Base-by-base conservation (phyloP, 2,888 invertebrate genomes). In the Diarsia brunnea region DNA sequence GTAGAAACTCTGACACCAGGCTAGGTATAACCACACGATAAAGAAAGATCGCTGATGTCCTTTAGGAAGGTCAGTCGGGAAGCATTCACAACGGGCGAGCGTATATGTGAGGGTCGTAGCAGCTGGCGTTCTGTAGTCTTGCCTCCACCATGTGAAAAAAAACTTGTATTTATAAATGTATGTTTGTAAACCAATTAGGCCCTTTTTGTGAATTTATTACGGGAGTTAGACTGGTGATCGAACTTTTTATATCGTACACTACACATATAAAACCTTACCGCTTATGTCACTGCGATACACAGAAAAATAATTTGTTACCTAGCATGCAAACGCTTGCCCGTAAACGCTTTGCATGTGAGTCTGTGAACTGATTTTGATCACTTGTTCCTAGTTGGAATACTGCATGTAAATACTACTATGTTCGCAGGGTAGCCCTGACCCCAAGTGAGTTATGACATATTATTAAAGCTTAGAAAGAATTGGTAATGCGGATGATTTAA, bases 391-490 rank as follows among this genome's bases (percentile, higher is more conserved):
- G n/a, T 63, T 43, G n/a, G 10, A 43, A 4, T 24, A 63, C 63
- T 63, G n/a, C 16, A 43, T 43, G 8, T 16, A 12, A n/a, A 63
- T 63, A 4, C 14, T n/a, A n/a, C 63, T 63, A 16, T 43, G 43
- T 16, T 8, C 43, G 73, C 31, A 66, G 19, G 68, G 60, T 67
- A 77, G 31, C 85, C 82, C 74, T 85, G 74, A 85, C 84, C 85
- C 45, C 27, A 12, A 73, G 72, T 81, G 82, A 85, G 49, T 81
- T 85, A 84, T 72, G 72, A 65, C 72, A 67, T 72, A 69, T 69
- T 83, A 85, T 83, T 74, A 81, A 60, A 76, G 68, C 82, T 45
- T 45, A 70, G 69, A 77, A 84, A 74, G 55, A 74, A 85, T 77
- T 73, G 45, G 69, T 69, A 69, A 71, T 71, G 58, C 45, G 78